Conservation (phyloP, 2,113 vertebrate genomes). For the Phyllopteryx taeniolatus region DNA sequence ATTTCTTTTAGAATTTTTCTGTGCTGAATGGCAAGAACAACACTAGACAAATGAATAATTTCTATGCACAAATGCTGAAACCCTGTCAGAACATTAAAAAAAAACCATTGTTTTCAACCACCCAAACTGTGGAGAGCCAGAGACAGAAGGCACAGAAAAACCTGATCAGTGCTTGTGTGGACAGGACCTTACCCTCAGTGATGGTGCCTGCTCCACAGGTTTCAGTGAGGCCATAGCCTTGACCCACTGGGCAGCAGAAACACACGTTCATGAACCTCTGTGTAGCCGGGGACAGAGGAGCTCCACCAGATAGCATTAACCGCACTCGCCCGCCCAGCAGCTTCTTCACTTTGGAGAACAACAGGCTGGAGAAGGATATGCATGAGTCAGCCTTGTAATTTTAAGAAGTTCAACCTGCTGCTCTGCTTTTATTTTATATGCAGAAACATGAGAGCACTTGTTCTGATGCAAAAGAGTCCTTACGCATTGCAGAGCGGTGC, state of each 20-base stretch:
- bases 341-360: constrained; percentile 89
- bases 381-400: not conserved
- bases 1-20: not conserved
- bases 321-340: constrained; percentile 88
- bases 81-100: not conserved
- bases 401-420: not conserved
- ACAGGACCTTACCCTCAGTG: constrained; percentile 80
- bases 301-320: constrained; percentile 93
- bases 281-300: constrained; percentile 87
- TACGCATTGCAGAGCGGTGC: constrained; percentile 93
- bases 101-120: not conserved
- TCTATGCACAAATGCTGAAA: not conserved
- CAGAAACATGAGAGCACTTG: not conserved
- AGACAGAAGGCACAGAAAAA: not conserved
- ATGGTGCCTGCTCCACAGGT: constrained; percentile 94
- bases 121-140: not conserved
- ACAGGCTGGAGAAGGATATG: constrained; percentile 67
- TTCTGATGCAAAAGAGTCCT: constrained; percentile 43
- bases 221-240: constrained; percentile 95
- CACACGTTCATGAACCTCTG: constrained; percentile 98
- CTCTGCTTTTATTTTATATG: not conserved
- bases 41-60: too few relatives aligned
- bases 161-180: not conserved
- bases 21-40: not conserved
- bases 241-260: constrained; percentile 93